Percentiles rank a stretch among this genome's conserved stretches.
Conservation (phyloP, 2,888 invertebrate species). For the Blomia tropicalis region DNA sequence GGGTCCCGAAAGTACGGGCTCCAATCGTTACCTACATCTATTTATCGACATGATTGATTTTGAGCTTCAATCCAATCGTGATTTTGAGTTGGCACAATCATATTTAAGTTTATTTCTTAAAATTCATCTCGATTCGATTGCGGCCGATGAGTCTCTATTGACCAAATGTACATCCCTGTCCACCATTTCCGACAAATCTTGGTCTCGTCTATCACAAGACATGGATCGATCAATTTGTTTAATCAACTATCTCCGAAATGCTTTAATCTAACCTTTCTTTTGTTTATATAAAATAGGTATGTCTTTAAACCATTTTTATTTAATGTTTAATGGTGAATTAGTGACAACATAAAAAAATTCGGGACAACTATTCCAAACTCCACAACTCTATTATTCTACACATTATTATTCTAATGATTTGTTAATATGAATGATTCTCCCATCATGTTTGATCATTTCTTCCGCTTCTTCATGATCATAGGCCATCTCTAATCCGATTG, state of each 20-base stretch:
- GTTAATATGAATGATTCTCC: slow-evolving; percentile 30
- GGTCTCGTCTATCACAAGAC: slow-evolving; percentile 26
- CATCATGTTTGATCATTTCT: slow-evolving; percentile 18
- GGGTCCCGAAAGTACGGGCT: slow-evolving; percentile 47
- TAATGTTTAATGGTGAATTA: too few species aligned
- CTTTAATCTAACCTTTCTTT: slow-evolving; percentile 31
- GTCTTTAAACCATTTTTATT: too few species aligned
- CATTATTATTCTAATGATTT: slow-evolving; percentile 35
- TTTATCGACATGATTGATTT: slow-evolving; percentile 57
- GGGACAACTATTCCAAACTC: too few species aligned
- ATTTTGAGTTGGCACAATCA: slow-evolving; percentile 79
- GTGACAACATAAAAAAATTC: too few species aligned
- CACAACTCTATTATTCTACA: too few species aligned
- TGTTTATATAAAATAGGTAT: background rate
- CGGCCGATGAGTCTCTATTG: slow-evolving; percentile 30
- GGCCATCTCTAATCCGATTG: slow-evolving; percentile 26
- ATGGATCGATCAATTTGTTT: slow-evolving; percentile 34
- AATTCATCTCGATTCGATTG: slow-evolving; percentile 34
- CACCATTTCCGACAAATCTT: slow-evolving; percentile 22
- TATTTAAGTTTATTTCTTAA: slow-evolving; percentile 76
- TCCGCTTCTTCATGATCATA: slow-evolving; percentile 28
- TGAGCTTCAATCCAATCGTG: slow-evolving; percentile 54
- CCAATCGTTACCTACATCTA: slow-evolving; percentile 46
- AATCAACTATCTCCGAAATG: slow-evolving; percentile 35
- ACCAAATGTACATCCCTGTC: slow-evolving; percentile 20